Base-by-base conservation (phyloP, 2,113 vertebrate genomes). In the Todiramphus chloris region DNA sequence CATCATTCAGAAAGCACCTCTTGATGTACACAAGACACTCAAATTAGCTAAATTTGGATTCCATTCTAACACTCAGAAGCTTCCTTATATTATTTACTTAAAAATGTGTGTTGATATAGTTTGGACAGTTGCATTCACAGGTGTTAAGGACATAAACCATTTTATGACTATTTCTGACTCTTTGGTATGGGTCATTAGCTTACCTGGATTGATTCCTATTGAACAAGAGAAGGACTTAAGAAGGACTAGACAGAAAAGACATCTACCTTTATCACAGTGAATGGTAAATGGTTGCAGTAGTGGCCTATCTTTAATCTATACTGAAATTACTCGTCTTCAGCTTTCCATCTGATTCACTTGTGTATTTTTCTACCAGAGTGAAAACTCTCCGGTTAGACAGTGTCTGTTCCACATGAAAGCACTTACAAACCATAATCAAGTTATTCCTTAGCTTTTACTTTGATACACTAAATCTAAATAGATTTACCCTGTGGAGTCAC, bases 351-450 rank as follows among this genome's bases (percentile, higher is more conserved):
- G 18, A 86, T 68, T 90, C 93, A 15, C 13, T 56, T 93, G 33
- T 70, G 48, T 74, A 30, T 92, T 89, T 94, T 85, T 90, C 44
- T 83, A 55, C 19, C 9, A 59, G n/a, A 93, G 59, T 3, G 21
- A 91, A 91, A 83, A 5, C 35, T 79, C 39, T 21, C 46, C 44
- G 91, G 5, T 91, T 87, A 87, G 39, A 48, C 48, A 89, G 31
- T n/a, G 31, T 75, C 64, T 43, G 10, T 89, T 96, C 77, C 76
- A 75, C 64, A 41, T 84, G 50, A 93, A 90, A 92, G 77, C 77
- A 81, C 86, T 95, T 94, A 93, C 16, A 94, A 92, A 89, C 76
- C 58, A 16, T 93, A 84, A 95, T 90, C 62, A 85, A 76, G 70
- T 96, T 81, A 93, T 70, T 84, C 53, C 53, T 76, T 91, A 91